Base-by-base conservation (phyloP, 1,140 invertebrate genomes). In the Frieseomelitta varia region DNA sequence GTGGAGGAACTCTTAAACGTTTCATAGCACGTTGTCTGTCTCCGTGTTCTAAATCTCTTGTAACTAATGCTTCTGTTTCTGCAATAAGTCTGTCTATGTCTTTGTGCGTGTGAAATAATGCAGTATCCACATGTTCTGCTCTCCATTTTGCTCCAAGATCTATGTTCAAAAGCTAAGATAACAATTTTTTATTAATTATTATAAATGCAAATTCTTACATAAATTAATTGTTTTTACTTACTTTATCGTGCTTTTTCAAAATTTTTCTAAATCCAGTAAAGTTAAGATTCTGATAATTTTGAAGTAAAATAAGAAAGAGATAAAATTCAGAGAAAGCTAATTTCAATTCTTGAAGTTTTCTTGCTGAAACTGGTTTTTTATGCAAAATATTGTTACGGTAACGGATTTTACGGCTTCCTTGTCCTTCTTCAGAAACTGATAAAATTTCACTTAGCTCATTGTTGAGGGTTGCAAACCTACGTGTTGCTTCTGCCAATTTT, bases 191-290 rank as follows among this genome's bases (percentile, higher is more conserved):
- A 39, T 67, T 58, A 58, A 56, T 24, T 17, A 74, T n/a, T 68
- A 2, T 11, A 24, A 47, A 51, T 53, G 11, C 53, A 55, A 55
- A 51, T 3, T 21, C n/a, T 17, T 63, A 61, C 8, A 15, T 58
- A 10, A 4, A 39, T 19, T 0, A 1, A 21, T 24, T 67, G 1
- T 24, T 24, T 67, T 17, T n/a, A 61, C 81, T 67, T 87, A 98
- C 96, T 95, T 99, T 99, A 93, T 99, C 98, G 94, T 99, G 98
- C 94, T 99, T 99, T 92, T 99, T 99, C 24, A 99, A 95, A 86
- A 99, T 99, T 93, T 99, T 99, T 73, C 98, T 95, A 93, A 99
- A 99, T 0, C 98, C 98, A 19, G 98, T 98, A 87, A 97, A 98
- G 95, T 99, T 99, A 2, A 99, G 94, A 90, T 98, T 98, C 92